Conservation (phyloP, 2,888 invertebrate species). For the Parnassius orleans region DNA sequence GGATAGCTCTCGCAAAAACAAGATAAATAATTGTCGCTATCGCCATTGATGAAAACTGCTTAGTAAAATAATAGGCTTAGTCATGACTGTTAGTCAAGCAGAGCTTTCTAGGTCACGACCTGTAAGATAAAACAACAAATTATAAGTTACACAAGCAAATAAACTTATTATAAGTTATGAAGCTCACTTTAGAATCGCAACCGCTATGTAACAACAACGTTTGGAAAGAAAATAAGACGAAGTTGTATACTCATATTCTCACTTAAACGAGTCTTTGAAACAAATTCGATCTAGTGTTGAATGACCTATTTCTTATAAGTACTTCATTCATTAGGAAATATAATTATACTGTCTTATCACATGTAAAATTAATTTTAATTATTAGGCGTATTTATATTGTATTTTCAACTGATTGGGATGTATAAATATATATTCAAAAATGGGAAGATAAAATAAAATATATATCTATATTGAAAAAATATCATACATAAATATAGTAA, state of each 20-base stretch:
- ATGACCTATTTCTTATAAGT: not conserved
- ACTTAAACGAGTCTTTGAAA: not conserved
- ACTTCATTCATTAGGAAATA: too few species aligned
- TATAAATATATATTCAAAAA: too few species aligned
- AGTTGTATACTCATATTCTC: too few species aligned
- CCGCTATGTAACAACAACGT: not conserved
- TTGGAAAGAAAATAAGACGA: not conserved
- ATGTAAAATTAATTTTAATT: not conserved
- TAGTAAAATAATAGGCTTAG: constrained; percentile 14
- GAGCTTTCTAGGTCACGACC: constrained; percentile 12
- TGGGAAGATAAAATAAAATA: too few species aligned
- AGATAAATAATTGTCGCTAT: constrained; percentile 17
- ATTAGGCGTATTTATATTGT: too few species aligned
- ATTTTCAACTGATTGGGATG: too few species aligned
- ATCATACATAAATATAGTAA: too few species aligned
- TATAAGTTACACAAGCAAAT: not conserved
- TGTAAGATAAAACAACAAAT: not conserved
- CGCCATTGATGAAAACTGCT: constrained; percentile 13
- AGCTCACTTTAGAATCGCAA: not conserved
- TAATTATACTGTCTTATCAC: not conserved
- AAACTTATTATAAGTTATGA: not conserved
- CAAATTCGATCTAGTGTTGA: not conserved
- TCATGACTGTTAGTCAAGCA: constrained; percentile 16
- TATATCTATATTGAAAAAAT: too few species aligned
- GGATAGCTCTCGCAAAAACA: not conserved